These are phyloP conservation scores for Xanthorhoe spadicearia DNA, from an alignment of 2,888 invertebrate species.

Conservation along the genomic window DNA sequence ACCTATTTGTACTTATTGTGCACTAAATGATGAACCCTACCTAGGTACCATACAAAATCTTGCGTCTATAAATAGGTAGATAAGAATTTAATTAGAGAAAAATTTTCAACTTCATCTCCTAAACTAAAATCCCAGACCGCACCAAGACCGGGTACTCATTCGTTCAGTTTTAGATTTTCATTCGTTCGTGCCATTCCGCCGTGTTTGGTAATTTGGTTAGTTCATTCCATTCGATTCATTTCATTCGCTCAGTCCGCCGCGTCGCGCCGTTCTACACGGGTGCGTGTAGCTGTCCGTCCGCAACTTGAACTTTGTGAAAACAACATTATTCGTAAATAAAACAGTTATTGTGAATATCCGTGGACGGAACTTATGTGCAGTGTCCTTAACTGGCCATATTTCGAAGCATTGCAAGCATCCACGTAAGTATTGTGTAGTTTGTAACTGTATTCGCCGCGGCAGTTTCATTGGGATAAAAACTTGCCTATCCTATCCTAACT, in stretches of 20 bases:
- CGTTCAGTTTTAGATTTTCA: no score
- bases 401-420: conserved; percentile 58
- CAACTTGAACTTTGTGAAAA: conserved; percentile 65
- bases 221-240: conserved; percentile 7
- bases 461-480: conserved; percentile 69
- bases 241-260: conserved; percentile 63
- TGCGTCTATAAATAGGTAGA: no score
- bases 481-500: conserved; percentile 31
- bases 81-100: neutral
- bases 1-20: no score
- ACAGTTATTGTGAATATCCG: conserved; percentile 60
- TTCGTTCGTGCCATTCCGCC: conserved; percentile 8
- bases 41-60: neutral
- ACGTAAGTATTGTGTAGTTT: conserved; percentile 72
- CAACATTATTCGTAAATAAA: conserved; percentile 54
- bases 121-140: neutral
- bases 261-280: conserved; percentile 56
- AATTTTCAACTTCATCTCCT: conserved; percentile 5
- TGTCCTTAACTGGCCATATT: conserved; percentile 53
- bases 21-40: no score
- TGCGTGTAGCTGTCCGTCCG: conserved; percentile 49
- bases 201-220: no score
- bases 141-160: no score
- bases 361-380: conserved; percentile 59
- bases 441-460: conserved; percentile 73